Percentiles rank a stretch among this genome's conserved stretches.
Evolutionary conservation across 2,797 vertebrate genomes (phyloP).

Genomic region (Diceros bicornis): DNA sequence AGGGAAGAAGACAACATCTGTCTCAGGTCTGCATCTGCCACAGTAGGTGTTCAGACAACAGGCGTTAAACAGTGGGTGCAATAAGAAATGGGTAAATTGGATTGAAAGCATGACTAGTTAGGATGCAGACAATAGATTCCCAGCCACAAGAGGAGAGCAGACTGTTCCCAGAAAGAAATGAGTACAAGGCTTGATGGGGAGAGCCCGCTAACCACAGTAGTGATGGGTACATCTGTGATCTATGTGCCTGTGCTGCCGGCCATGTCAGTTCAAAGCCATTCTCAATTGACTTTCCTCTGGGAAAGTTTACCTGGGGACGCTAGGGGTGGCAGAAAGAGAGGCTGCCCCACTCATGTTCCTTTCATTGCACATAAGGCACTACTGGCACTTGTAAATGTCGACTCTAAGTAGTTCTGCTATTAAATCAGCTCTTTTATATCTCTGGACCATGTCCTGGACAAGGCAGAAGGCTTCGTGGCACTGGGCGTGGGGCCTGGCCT

Average conservation of each 20-base stretch:
- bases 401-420: slow-evolving; percentile 37
- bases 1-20: background rate
- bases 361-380: background rate
- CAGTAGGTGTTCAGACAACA: background rate
- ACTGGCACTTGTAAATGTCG: background rate
- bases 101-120: slow-evolving; percentile 19
- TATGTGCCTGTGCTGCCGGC: background rate
- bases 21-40: background rate
- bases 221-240: background rate
- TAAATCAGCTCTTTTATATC: slow-evolving; percentile 62
- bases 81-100: background rate
- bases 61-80: background rate
- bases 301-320: slow-evolving; percentile 72
- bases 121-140: background rate
- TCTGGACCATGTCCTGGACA: slow-evolving; percentile 36
- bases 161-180: slow-evolving; percentile 36
- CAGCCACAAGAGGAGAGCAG: background rate
- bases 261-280: slow-evolving; percentile 74
- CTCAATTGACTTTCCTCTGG: slow-evolving; percentile 63
- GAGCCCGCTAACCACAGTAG: background rate
- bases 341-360: background rate
- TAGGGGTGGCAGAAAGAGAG: slow-evolving; percentile 4
- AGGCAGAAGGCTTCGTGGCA: slow-evolving; percentile 67
- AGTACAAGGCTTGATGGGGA: background rate
- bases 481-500: slow-evolving; percentile 57